These are phyloP conservation scores for Alligator sinensis DNA, from an alignment of 2,113 vertebrate genomes.

Conservation along the genomic window DNA sequence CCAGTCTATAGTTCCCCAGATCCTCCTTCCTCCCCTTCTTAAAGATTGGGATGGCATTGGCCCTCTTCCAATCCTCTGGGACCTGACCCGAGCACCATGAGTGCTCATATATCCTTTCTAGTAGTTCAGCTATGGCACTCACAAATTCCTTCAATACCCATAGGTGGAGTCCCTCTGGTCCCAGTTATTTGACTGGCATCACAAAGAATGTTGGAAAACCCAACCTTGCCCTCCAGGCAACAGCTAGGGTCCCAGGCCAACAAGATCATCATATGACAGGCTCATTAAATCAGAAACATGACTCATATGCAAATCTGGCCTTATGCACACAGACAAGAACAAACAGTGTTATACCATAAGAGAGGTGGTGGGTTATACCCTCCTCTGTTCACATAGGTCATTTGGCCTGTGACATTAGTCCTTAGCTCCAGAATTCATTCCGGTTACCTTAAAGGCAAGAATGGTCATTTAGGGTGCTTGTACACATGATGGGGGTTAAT, in stretches of 20 bases:
- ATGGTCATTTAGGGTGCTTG: not conserved
- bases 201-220: not conserved
- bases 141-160: too few relatives aligned
- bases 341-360: not conserved
- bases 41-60: too few relatives aligned
- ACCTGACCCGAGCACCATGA: too few relatives aligned
- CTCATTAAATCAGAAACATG: not conserved
- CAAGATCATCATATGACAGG: not conserved
- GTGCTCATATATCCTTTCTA: too few relatives aligned
- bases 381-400: not conserved
- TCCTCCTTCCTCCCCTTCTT: too few relatives aligned
- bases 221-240: not conserved
- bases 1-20: too few relatives aligned
- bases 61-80: too few relatives aligned
- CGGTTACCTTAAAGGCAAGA: not conserved
- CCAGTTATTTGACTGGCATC: not conserved
- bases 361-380: not conserved
- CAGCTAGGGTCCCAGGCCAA: not conserved
- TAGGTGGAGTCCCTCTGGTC: not conserved
- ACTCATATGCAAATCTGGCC: not conserved
- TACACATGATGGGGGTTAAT: too few relatives aligned
- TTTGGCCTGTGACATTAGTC: not conserved
- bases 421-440: not conserved
- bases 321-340: not conserved
- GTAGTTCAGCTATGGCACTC: too few relatives aligned